Conservation (phyloP, 2,113 vertebrate genomes). For the Pimephales promelas region DNA sequence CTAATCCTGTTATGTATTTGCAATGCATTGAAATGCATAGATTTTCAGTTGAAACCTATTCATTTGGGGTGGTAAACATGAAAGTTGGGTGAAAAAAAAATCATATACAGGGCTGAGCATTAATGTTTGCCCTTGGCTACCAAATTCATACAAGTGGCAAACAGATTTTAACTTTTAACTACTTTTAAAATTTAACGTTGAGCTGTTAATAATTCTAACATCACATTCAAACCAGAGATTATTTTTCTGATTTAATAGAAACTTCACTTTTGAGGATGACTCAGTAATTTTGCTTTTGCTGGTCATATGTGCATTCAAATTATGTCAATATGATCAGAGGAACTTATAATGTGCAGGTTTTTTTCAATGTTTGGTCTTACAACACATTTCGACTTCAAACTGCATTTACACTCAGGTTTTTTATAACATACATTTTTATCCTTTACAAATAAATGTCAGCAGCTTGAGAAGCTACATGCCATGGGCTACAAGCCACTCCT, state of each 20-base stretch:
- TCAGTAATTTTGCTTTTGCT: background rate
- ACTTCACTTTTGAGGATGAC: background rate
- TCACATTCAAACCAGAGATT: background rate
- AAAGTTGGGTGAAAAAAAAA: background rate
- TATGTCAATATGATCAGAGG: too few species aligned
- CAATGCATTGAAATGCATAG: background rate
- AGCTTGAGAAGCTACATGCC: constrained; percentile 8
- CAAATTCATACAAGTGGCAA: background rate
- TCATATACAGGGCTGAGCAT: background rate
- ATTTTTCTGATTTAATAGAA: constrained; percentile 2
- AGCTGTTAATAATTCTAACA: background rate
- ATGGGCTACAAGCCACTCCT: constrained; percentile 14
- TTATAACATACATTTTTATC: background rate
- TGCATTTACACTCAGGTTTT: background rate
- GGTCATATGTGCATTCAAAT: too few species aligned
- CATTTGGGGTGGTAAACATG: background rate
- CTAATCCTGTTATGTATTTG: background rate
- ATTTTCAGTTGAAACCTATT: background rate
- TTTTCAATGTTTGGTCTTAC: background rate
- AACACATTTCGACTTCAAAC: background rate
- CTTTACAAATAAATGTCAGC: constrained; percentile 3
- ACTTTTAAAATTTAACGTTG: too few species aligned
- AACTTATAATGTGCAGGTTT: background rate
- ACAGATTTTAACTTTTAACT: too few species aligned
- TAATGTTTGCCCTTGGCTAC: too few species aligned